phyloP scores from a whole-genome alignment of 2,888 invertebrate species.

The Leptinotarsa tumamoca region DNA sequence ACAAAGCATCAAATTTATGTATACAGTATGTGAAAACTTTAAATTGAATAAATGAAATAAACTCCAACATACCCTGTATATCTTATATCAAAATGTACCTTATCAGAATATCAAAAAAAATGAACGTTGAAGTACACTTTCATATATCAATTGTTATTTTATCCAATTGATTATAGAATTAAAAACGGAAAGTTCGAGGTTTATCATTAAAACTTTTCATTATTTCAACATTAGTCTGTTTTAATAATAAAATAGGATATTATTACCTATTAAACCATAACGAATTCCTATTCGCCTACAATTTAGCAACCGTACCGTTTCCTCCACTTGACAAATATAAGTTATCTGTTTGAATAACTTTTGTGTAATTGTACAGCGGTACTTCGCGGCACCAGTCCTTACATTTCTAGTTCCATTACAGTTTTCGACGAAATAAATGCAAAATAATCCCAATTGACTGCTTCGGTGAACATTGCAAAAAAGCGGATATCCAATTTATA shows the following conservation, averaged over 20 bases:
- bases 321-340: constrained; percentile 43
- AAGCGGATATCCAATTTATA: background rate
- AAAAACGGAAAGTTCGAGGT: constrained; percentile 14
- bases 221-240: constrained; percentile 21
- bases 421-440: constrained; percentile 1
- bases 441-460: background rate
- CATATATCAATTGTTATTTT: background rate
- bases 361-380: constrained; percentile 14
- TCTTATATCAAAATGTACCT: background rate
- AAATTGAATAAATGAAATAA: too few species aligned
- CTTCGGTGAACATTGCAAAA: constrained; percentile 5
- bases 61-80: background rate
- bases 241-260: constrained; percentile 37
- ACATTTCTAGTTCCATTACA: background rate
- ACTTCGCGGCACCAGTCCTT: background rate
- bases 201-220: constrained; percentile 27
- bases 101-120: background rate
- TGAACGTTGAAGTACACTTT: background rate
- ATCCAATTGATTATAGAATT: constrained; percentile 6
- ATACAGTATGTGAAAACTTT: too few species aligned
- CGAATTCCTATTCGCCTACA: constrained; percentile 43
- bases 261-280: constrained; percentile 47
- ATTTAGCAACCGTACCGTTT: constrained; percentile 44
- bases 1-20: too few species aligned
- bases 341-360: constrained; percentile 26